Base-by-base conservation (phyloP, 2,888 invertebrate genomes). In the Chelonus formosanus region DNA sequence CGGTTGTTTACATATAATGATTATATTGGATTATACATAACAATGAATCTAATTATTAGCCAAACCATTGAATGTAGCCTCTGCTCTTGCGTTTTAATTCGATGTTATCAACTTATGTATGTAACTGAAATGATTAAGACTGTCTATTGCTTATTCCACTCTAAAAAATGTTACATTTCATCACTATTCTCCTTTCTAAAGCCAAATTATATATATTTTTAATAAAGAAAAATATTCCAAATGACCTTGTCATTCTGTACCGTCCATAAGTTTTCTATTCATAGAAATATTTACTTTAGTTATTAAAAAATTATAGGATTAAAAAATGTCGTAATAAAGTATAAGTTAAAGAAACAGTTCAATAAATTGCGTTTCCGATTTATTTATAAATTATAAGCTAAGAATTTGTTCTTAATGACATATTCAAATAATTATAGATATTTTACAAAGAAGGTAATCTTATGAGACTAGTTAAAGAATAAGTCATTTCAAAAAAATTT, bases 11-110 rank as follows among this genome's bases (percentile, higher is more conserved):
- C 20, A 47, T 59, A 59, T 10, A 48, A 45, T 47, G 36, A 59
- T 59, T 50, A 48, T 10, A 48, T 50, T 48, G 20, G 40, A 48
- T 20, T 20, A 31, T 48, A 48, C 59, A 59, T 59, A 59, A 59
- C 59, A 59, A 59, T 59, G 48, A 48, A 20, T 20, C 20, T 20
- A 20, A 1, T 2, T 20, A 20, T 20, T 20, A 20, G 20, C 20
- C 20, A 20, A 20, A 20, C 20, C 20, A 2, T 20, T 20, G 20
- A 20, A 20, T 20, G 20, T 20, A 20, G 20, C 20, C 2, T 20
- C 20, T 55, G 7, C 40, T 5, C 4, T 7, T 31, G 35, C 36
- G 20, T 40, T 40, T 55, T 36, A 36, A 36, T 5, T 55, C 36
- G 6, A 55, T 40, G 55, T 36, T 6, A 55, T 20, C 5, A 5